A percentile compares a stretch with the other conserved stretches of the same genome.
These are phyloP conservation scores for Gerris buenoi DNA, from an alignment of 1,140 invertebrate species.

Conservation along the genomic window DNA sequence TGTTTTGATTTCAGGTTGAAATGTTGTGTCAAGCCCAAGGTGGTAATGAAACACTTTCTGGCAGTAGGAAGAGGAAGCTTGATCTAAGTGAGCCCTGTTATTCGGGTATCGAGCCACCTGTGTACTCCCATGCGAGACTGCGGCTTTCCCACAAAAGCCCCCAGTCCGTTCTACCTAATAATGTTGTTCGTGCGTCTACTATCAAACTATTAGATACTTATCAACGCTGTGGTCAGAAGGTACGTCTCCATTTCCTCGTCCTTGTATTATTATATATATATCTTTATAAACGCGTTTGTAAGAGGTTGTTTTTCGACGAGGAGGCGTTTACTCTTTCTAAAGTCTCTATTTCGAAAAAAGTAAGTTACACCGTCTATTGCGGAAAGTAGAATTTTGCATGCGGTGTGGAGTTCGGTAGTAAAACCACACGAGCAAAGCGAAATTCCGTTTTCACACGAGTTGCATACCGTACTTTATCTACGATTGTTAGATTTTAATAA, in stretches of 20 bases:
- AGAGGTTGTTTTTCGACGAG: too few relatives aligned
- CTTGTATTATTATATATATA: too few relatives aligned
- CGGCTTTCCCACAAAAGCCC: slow-evolving; percentile 36
- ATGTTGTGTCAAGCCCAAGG: slow-evolving; percentile 18
- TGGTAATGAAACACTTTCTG: slow-evolving; percentile 17
- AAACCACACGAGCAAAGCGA: too few relatives aligned
- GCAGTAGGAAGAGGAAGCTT: slow-evolving; percentile 17
- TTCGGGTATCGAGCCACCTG: slow-evolving; percentile 5
- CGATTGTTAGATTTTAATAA: too few relatives aligned
- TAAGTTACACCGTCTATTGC: too few relatives aligned
- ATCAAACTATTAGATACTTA: slow-evolving; percentile 57
- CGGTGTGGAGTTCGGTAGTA: too few relatives aligned
- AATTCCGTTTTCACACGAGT: too few relatives aligned
- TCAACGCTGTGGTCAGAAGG: slow-evolving; percentile 51
- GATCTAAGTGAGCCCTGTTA: slow-evolving; percentile 16
- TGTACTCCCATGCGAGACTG: slow-evolving; percentile 17
- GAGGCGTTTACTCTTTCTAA: too few relatives aligned
- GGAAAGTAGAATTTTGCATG: too few relatives aligned
- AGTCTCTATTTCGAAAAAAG: too few relatives aligned
- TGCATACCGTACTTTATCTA: too few relatives aligned
- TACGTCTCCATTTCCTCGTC: slow-evolving; percentile 26
- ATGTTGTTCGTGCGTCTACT: slow-evolving; percentile 49
- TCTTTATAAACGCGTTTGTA: too few relatives aligned
- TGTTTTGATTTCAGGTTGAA: slow-evolving; percentile 8
- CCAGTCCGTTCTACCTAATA: slow-evolving; percentile 31